These are phyloP conservation scores for Lasioglossum calceatum DNA, from an alignment of 2,888 invertebrate genomes.

Conservation along the genomic window DNA sequence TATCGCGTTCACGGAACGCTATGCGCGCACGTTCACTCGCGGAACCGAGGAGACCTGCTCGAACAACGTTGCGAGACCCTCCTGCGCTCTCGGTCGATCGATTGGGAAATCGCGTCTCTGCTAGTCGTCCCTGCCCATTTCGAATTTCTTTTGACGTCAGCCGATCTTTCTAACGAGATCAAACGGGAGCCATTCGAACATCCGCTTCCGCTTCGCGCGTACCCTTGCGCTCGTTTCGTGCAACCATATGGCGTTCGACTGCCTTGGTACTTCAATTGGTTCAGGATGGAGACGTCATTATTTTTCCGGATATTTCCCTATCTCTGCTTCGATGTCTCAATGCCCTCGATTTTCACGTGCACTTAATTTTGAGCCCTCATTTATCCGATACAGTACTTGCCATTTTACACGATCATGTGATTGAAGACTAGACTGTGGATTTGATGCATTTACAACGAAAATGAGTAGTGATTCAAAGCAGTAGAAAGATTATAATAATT, in stretches of 20 bases:
- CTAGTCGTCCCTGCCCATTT: not conserved
- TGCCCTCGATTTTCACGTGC: not conserved
- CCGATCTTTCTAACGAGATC: not conserved
- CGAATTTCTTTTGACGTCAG: not conserved
- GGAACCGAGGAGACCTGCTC: constrained; percentile 33
- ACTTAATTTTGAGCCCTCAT: no score
- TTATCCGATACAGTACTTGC: no score
- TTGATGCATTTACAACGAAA: no score
- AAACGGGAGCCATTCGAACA: not conserved
- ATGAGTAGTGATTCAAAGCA: no score
- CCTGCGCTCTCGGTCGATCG: not conserved
- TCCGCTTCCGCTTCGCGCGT: not conserved
- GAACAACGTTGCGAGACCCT: constrained; percentile 14
- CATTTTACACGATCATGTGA: no score
- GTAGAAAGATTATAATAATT: no score
- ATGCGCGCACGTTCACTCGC: constrained; percentile 58
- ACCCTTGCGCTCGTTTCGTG: not conserved
- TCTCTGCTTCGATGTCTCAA: no score
- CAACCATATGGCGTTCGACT: constrained; percentile 32
- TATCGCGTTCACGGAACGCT: constrained; percentile 16
- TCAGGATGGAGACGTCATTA: not conserved
- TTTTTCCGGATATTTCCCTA: not conserved
- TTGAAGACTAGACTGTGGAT: no score
- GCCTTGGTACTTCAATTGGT: not conserved
- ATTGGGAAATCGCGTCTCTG: not conserved